Percentiles rank a stretch among this genome's conserved stretches.
These are phyloP conservation scores for Marronus borbonicus DNA, from an alignment of 2,888 invertebrate species.

Conservation along the genomic window DNA sequence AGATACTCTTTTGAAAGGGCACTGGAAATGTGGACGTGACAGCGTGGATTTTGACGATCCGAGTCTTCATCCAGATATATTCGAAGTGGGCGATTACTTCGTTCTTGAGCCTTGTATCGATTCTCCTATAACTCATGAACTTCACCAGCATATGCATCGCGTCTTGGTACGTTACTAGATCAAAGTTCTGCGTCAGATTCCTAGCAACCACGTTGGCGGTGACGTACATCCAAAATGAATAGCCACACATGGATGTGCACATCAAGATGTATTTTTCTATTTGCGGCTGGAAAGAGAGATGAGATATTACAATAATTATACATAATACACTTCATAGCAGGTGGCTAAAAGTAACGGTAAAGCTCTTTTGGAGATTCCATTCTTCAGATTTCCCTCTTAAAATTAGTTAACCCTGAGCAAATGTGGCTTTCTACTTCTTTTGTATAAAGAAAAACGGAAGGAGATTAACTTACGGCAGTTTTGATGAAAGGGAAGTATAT, in stretches of 20 bases:
- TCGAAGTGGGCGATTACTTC: conserved; percentile 59
- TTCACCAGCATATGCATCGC: conserved; percentile 56
- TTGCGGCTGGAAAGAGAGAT: conserved; percentile 2
- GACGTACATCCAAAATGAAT: conserved; percentile 47
- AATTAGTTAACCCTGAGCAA: too few species aligned
- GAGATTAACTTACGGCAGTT: background rate
- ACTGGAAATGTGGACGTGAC: conserved; percentile 50
- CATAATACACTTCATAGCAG: too few species aligned
- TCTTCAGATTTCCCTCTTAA: too few species aligned
- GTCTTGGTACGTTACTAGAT: conserved; percentile 56
- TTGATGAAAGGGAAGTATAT: conserved; percentile 30
- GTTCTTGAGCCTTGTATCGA: conserved; percentile 54
- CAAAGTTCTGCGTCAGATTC: conserved; percentile 51
- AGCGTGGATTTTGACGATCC: conserved; percentile 46
- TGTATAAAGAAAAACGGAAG: too few species aligned
- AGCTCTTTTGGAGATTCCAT: too few species aligned
- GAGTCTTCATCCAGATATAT: conserved; percentile 57
- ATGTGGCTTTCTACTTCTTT: too few species aligned
- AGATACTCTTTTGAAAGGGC: conserved; percentile 54
- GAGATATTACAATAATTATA: too few species aligned
- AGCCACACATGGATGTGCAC: conserved; percentile 12
- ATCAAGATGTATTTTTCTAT: conserved; percentile 29
- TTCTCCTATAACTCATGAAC: conserved; percentile 56
- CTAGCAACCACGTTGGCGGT: conserved; percentile 49
- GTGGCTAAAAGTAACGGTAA: too few species aligned